Evolutionary conservation across 2,888 invertebrate genomes (phyloP).

Genomic region (Epistrophe eligans): DNA sequence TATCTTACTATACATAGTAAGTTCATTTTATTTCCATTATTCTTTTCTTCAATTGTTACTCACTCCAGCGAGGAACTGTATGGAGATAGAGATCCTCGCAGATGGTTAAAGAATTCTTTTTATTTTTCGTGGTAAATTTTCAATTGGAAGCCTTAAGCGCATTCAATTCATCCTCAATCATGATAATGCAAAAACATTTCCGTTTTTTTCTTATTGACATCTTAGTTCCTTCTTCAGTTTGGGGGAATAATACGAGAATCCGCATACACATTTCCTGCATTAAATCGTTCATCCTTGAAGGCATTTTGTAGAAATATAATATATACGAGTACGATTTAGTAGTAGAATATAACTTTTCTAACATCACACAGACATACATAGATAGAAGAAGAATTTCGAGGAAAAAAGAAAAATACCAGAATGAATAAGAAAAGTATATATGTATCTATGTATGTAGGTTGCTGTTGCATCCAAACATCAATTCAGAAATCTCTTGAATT

Average conservation of each 20-base stretch:
- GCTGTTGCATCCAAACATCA: constrained; percentile 57
- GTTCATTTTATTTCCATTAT: constrained; percentile 67
- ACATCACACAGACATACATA: background rate
- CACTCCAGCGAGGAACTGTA: background rate
- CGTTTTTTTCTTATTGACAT: constrained; percentile 56
- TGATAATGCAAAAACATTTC: constrained; percentile 67
- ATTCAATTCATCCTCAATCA: constrained; percentile 60
- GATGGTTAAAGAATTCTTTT: constrained; percentile 3
- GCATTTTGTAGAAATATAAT: constrained; percentile 25
- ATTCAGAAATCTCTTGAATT: constrained; percentile 60
- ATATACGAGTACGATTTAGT: background rate
- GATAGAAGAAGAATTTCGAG: background rate
- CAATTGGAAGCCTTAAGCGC: constrained; percentile 43
- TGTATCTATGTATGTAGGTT: background rate
- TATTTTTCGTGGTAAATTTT: constrained; percentile 32
- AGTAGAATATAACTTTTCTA: background rate
- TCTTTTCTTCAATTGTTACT: background rate
- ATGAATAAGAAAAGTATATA: background rate
- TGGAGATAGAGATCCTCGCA: background rate
- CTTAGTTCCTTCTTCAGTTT: constrained; percentile 21
- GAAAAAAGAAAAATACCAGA: background rate
- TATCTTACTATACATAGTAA: constrained; percentile 41
- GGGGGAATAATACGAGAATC: background rate
- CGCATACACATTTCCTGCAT: constrained; percentile 26
- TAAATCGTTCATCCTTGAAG: constrained; percentile 46